Evolutionary conservation across 1,140 invertebrate species (phyloP), one percentile per base, ranked within the genome.

Genomic region (Zaprionus camerounensis): DNA sequence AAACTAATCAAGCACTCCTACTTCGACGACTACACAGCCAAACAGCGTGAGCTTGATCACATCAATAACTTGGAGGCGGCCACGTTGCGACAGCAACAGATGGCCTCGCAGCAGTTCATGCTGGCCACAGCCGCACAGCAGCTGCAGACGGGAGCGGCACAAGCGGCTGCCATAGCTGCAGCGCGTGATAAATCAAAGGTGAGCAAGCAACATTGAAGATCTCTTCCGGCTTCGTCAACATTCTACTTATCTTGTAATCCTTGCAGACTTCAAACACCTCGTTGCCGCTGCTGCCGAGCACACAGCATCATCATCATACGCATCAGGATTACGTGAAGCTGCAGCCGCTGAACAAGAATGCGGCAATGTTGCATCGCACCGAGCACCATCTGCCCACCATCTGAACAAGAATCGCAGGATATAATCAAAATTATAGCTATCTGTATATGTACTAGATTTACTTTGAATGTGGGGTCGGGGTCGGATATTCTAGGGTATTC

Each of bases 1-100:
- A 97, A 99, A 92, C 94, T 99, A 22, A 93, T 99, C 13, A 94
- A 96, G 68, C 99, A 99, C 93, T 94, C 96, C 13, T 93, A 93
- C 68, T 93, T 93, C 63, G 92, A 93, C 49, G 92, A 93, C 67
- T 93, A 93, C 63, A 82, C 91, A 67, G 91, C 91, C 81, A 91
- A 91, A 78, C 86, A 92, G 63, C 81, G 91, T 15, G 92, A 93
- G 53, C 59, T 82, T 67, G 92, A 93, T 63, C 84, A 85, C 38
- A 75, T 92, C 26, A 92, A 66, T 38, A 88, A 80, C 66, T 68
- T 92, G 34, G 86, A 91, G 61, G 91, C 87, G 46, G 86, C 91
- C 55, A 86, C 80, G 15, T 7, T 91, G 6, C 74, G 91, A 15
- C 91, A 92, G 44, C 91, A 92, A 55, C 91, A 91, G 44, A 63